Base-by-base conservation (phyloP, 2,888 invertebrate genomes). In the Anarsia innoxiella region DNA sequence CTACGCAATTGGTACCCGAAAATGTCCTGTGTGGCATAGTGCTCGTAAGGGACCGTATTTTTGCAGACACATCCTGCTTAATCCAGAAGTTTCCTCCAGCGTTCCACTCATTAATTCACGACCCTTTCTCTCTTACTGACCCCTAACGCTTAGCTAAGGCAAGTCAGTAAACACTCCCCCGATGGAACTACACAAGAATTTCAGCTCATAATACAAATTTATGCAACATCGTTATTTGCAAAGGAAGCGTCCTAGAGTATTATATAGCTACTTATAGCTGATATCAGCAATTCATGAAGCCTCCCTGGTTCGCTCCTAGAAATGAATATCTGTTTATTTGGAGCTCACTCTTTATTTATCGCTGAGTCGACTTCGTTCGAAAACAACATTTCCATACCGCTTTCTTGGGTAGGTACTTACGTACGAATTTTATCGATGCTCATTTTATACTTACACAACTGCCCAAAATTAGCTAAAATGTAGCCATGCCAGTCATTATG, bases 211-310 rank as follows among this genome's bases (percentile, higher is more conserved):
- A 53, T 62, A 64, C 56, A 64, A 64, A 68, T 66, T 61, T 67
- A 72, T 70, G 63, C 66, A 65, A 66, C 61, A 54, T 53, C 54
- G 57, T 66, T 66, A 65, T 71, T 71, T 66, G 56, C 61, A 65
- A 67, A 62, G 60, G 54, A 59, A 62, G 55, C 51, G 55, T 51
- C 56, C 59, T 67, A 56, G 53, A 64, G 59, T 62, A n/a, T n/a
- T n/a, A n/a, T n/a, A n/a, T n/a, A n/a, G n/a, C n/a, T n/a, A n/a
- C n/a, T n/a, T n/a, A 59, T 58, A 58, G 64, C 59, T 61, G 63
- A 60, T 66, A 73, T 76, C 72, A 74, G 71, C 74, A 72, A 72
- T 75, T 76, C 76, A 72, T 72, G 67, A 66, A 70, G 54, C 48
- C 40, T 54, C 45, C 56, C 61, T 53, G 55, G 48, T 40, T 40